A percentile compares a stretch with the other conserved stretches of the same genome.
Conservation (phyloP, 2,113 vertebrate genomes). For the Laterallus jamaicensis region DNA sequence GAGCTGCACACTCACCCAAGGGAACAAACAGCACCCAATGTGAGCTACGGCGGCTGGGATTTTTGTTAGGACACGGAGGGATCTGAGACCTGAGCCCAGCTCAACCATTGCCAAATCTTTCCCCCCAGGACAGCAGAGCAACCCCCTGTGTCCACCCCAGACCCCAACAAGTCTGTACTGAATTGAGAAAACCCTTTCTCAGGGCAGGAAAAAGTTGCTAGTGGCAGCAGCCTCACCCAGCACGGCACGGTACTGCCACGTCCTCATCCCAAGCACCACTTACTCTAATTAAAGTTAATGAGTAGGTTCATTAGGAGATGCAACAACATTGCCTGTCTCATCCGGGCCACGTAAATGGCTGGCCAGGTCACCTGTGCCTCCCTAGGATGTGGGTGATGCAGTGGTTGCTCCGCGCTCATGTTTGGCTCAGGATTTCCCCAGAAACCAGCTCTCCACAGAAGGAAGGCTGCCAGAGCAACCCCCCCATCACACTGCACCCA, state of each 20-base stretch:
- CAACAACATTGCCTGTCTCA: fast-evolving
- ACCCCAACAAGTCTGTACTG: not conserved
- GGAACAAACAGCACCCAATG: not conserved
- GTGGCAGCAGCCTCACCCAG: not conserved
- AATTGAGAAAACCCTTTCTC: not conserved
- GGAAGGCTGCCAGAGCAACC: not conserved
- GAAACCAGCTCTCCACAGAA: not conserved
- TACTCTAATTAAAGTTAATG: not conserved
- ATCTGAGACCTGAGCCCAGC: not conserved
- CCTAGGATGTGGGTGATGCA: fast-evolving
- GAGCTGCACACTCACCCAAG: fast-evolving
- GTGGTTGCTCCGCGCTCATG: not conserved
- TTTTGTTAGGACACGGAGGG: not conserved
- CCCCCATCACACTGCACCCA: fast-evolving
- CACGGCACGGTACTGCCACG: fast-evolving
- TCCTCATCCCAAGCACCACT: not conserved
- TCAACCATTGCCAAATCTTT: fast-evolving
- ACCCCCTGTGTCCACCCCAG: not conserved
- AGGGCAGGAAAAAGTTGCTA: not conserved
- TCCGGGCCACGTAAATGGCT: fast-evolving
- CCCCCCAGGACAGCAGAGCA: not conserved
- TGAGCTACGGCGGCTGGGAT: not conserved
- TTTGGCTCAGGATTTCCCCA: not conserved
- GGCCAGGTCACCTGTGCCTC: not conserved
- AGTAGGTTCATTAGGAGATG: not conserved